Evolutionary conservation across 2,888 invertebrate species (phyloP), one percentile per base, ranked within the genome.

Genomic region (Agonopterix subpropinquella): DNA sequence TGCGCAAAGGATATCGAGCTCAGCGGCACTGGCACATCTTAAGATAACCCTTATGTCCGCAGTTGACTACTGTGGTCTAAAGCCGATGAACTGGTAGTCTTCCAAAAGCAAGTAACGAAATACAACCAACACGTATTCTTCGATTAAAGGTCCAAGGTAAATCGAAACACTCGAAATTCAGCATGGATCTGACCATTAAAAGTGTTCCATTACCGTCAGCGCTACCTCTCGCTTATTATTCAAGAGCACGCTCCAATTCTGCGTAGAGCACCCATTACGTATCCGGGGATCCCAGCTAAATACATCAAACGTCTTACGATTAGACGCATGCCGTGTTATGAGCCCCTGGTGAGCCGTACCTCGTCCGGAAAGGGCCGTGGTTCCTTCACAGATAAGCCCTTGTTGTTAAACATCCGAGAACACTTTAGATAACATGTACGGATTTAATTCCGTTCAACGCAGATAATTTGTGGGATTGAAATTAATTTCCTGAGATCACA

Each of bases 231-330:
- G 35, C 50, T 57, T 52, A 57, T 54, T 58, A 64, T 53, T 55
- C 59, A 54, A 53, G 52, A 53, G 54, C 54, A 52, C 47, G 47
- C 57, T 51, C 51, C 54, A 45, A 51, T 46, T 52, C 47, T 42
- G 47, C 39, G 28, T 28, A 49, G 52, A 51, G 52, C 49, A 53
- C 52, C 50, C 44, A 44, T 44, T 44, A 44, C 15, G 11, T 11
- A 44, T 11, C 35, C 10, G 11, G 11, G n/a, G 35, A 57, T 57
- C 53, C 57, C 56, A 42, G 49, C 55, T 53, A 51, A 73, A 67
- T 59, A 64, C 57, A 60, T 54, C 57, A 59, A 69, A 66, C 61
- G 58, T 63, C 56, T 61, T 56, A 60, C 56, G 64, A 70, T 64
- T 61, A 67, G 61, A 52, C 61, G 55, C 49, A 51, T 58, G 54